Base-by-base conservation (phyloP, 2,797 vertebrate genomes). In the Sphenopsis melanotis region DNA sequence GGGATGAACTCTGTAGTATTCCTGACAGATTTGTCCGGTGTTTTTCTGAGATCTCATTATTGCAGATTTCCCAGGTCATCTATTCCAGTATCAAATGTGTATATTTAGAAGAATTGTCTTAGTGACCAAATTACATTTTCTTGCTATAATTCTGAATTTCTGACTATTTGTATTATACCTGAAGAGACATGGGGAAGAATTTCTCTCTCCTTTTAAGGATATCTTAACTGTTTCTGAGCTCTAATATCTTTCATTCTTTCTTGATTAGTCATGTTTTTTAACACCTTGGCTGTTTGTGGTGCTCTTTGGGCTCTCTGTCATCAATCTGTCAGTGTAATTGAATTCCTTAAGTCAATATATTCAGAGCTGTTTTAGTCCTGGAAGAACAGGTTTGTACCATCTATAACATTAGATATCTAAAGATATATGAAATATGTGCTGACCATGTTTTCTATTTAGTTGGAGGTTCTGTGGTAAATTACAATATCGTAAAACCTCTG, bases 301-400 rank as follows among this genome's bases (percentile, higher is more conserved):
- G 65, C 29, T 30, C 41, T 87, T 36, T 65, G 39, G 13, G 17
- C n/a, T 65, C 8, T 57, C 37, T 89, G 9, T 65, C 18, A 24
- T 70, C 53, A 53, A 3, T 64, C 46, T 65, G 44, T 87, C 1
- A 72, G 34, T 61, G 17, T 55, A 61, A 2, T 2, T 72, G 44
- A 76, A 34, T 79, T 84, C 15, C 34, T 74, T 57, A 29, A 66
- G 19, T 19, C 5, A 32, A 1, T 74, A 5, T 42, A 39, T 41
- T 68, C 17, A 15, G 53, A 79, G 29, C 52, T 29, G 15, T 32
- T 55, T 56, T 57, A 74, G 39, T 66, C 59, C 24, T 71, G 34
- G 75, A 91, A 79, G 71, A 95, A 42, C 56, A 90, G 91, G 87
- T 92, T 95, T 95, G 90, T 95, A 83, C 59, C 49, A 83, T 21